These are phyloP conservation scores for Apus apus DNA, from an alignment of 2,113 vertebrate species.

Conservation along the genomic window DNA sequence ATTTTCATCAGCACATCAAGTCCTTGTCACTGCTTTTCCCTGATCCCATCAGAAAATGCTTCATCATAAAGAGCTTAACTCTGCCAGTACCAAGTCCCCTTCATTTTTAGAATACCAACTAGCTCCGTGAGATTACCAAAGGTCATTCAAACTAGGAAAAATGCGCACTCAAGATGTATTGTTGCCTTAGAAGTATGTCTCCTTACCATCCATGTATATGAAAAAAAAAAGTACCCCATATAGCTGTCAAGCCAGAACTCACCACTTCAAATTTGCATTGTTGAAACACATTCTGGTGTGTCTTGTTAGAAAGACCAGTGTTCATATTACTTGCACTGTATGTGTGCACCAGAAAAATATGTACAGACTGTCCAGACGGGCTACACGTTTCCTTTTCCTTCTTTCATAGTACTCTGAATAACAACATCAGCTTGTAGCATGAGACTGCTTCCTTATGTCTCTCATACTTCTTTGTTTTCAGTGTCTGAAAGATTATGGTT, in stretches of 20 bases:
- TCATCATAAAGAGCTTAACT: not conserved
- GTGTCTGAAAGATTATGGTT: not conserved
- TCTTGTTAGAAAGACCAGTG: not conserved
- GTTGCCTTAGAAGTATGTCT: not conserved
- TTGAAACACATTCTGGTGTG: not conserved
- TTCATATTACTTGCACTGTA: not conserved
- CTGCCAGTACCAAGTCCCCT: not conserved
- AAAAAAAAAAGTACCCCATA: not conserved
- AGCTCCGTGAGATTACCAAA: not conserved
- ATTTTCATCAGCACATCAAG: not conserved
- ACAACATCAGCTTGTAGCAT: not conserved
- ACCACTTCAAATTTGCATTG: not conserved
- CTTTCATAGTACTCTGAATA: not conserved
- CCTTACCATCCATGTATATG: not conserved
- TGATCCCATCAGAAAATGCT: not conserved
- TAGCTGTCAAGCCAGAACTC: not conserved
- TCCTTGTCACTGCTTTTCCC: not conserved
- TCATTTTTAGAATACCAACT: not conserved
- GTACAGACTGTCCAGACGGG: not conserved
- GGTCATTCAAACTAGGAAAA: not conserved
- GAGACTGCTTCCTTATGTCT: not conserved
- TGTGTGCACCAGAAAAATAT: not conserved
- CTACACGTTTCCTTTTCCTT: not conserved
- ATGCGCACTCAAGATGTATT: not conserved
- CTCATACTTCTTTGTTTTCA: not conserved